A percentile compares a stretch with the other conserved stretches of the same genome.
Evolutionary conservation across 2,888 invertebrate species (phyloP).

Genomic region (Tenthredo distinguenda): DNA sequence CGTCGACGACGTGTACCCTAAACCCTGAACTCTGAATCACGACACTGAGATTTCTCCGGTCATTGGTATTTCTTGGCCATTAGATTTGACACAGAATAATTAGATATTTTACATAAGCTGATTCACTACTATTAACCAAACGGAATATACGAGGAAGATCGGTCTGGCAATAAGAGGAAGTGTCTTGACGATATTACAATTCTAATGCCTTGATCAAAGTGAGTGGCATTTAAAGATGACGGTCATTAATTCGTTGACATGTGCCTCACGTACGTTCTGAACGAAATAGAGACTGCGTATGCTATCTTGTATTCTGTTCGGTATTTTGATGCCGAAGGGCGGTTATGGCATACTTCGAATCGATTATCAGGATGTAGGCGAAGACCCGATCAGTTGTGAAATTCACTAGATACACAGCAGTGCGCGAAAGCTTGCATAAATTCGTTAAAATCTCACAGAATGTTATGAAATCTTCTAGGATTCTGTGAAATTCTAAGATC

Average conservation of each 20-base stretch:
- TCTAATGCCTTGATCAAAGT: neutral
- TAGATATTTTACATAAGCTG: neutral
- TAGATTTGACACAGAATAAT: slow-evolving; percentile 10
- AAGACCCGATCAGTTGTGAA: neutral
- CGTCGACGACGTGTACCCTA: neutral
- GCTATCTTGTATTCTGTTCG: neutral
- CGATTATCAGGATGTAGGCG: neutral
- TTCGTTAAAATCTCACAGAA: neutral
- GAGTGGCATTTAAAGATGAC: slow-evolving; percentile 1
- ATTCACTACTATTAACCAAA: neutral
- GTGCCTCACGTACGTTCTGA: neutral
- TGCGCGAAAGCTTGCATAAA: neutral
- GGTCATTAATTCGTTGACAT: neutral
- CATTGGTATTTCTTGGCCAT: neutral
- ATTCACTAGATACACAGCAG: neutral
- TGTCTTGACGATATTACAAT: neutral
- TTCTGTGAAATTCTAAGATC: neutral
- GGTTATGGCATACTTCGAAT: neutral
- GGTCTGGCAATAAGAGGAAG: neutral
- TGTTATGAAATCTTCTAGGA: neutral
- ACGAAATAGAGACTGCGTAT: neutral
- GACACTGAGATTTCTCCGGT: neutral
- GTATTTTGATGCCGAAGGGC: neutral
- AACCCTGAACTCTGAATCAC: slow-evolving; percentile 12
- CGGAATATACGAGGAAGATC: neutral